Base-by-base conservation (phyloP, 2,888 invertebrate genomes). In the Tinea pellionella region DNA sequence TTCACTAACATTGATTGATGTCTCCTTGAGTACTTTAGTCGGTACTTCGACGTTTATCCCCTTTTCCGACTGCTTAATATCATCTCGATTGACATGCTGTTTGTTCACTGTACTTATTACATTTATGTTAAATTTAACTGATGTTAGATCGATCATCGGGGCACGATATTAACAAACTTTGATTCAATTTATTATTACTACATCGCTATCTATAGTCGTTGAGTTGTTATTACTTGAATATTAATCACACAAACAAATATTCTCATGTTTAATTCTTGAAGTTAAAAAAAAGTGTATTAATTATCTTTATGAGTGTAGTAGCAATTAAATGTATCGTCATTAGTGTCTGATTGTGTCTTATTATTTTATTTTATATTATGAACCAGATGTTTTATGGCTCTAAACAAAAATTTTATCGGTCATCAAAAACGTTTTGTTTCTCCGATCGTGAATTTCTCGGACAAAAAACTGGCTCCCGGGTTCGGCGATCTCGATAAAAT, bases 401-500 rank as follows among this genome's bases (percentile, higher is more conserved):
- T 15, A 18, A 47, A 47, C 15, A 15, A 53, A 53, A 53, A 53
- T 53, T 53, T 53, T 24, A 53, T 19, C 18, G 53, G 53, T 19
- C 53, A 53, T 53, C 53, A 53, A 18, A 47, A 47, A 8, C 55
- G 24, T 57, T 57, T 57, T 32, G 57, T 57, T 32, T 57, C 57
- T 57, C 19, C 30, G 32, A 30, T 15, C 32, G 53, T 24, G 53
- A 53, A 53, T 53, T 53, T 24, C 53, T 18, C 24, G 24, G 19
- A 53, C 53, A 57, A 57, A 57, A 57, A 57, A 57, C 32, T 24
- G 29, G 57, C 57, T 57, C 57, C 57, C 57, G 43, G 29, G 71
- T 72, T 66, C 71, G 69, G 73, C 78, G 77, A 82, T 82, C 81
- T 76, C 77, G 79, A 82, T 82, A 80, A 80, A 83, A 84, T 82